phyloP scores from a whole-genome alignment of 2,888 invertebrate species.

The Morpho helenor region DNA sequence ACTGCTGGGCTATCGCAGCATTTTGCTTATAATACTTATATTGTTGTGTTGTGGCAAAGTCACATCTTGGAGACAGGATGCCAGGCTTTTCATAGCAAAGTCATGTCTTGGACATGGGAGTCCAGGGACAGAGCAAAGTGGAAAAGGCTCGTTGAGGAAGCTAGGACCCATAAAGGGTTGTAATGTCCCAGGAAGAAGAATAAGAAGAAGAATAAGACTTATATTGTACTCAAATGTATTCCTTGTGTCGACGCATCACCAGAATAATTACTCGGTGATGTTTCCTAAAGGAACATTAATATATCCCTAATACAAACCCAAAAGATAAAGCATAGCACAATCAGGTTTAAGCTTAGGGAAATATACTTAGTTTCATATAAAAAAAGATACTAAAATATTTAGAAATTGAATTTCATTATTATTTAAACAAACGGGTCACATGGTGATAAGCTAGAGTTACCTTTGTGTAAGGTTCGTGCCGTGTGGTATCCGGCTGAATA shows the following conservation, averaged over 20 bases:
- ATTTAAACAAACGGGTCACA: no score
- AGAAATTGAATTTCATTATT: no score
- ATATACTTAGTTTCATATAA: background rate
- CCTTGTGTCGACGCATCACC: conserved; percentile 54
- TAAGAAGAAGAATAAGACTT: background rate
- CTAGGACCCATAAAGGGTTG: no score
- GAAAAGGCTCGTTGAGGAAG: no score
- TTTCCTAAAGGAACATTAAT: conserved; percentile 63
- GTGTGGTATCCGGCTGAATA: no score
- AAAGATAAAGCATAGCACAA: conserved; percentile 36
- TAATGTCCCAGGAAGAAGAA: background rate
- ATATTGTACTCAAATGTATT: conserved; percentile 26
- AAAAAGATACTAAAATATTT: no score
- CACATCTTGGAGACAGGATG: background rate
- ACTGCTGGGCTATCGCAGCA: background rate
- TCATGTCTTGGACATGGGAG: background rate
- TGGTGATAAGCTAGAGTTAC: no score
- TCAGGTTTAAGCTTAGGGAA: conserved; percentile 62
- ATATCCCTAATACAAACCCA: conserved; percentile 55
- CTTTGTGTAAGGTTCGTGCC: no score
- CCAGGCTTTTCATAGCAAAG: background rate
- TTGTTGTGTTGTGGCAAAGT: background rate
- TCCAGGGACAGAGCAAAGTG: background rate
- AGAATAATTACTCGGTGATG: conserved; percentile 35
- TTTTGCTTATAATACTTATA: background rate